These are phyloP conservation scores for Medauroidea extradentata DNA, from an alignment of 1,140 invertebrate species.

Conservation along the genomic window DNA sequence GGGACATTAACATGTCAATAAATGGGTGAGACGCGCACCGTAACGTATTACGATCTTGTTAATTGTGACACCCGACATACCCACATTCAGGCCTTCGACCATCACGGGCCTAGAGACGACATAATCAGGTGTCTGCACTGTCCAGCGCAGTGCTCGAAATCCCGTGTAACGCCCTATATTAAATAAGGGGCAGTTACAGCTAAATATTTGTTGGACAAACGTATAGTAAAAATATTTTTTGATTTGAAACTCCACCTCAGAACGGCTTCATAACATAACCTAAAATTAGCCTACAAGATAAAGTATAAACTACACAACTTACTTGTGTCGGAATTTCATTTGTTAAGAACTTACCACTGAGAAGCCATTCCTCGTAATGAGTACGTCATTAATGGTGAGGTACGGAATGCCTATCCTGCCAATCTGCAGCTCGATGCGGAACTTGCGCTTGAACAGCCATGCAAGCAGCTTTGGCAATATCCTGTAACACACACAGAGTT, in stretches of 20 bases:
- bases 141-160: too few relatives aligned
- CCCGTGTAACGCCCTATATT: too few relatives aligned
- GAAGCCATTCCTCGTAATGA: constrained; percentile 60
- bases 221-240: neutral
- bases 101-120: too few relatives aligned
- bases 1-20: too few relatives aligned
- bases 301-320: neutral
- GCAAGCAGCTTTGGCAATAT: constrained; percentile 59
- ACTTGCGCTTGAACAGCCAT: constrained; percentile 62
- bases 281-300: neutral
- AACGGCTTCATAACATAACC: neutral
- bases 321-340: neutral
- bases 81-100: too few relatives aligned
- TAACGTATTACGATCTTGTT: too few relatives aligned
- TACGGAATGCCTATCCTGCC: constrained; percentile 63
- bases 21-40: too few relatives aligned
- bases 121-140: too few relatives aligned
- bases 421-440: constrained; percentile 60
- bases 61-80: too few relatives aligned
- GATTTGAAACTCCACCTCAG: neutral
- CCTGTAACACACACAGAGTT: too few relatives aligned
- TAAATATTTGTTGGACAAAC: neutral
- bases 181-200: too few relatives aligned
- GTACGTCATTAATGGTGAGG: constrained; percentile 61
- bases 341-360: constrained; percentile 54